These are phyloP conservation scores for Trachops cirrhosus DNA, from an alignment of 2,797 vertebrate genomes.

Conservation along the genomic window DNA sequence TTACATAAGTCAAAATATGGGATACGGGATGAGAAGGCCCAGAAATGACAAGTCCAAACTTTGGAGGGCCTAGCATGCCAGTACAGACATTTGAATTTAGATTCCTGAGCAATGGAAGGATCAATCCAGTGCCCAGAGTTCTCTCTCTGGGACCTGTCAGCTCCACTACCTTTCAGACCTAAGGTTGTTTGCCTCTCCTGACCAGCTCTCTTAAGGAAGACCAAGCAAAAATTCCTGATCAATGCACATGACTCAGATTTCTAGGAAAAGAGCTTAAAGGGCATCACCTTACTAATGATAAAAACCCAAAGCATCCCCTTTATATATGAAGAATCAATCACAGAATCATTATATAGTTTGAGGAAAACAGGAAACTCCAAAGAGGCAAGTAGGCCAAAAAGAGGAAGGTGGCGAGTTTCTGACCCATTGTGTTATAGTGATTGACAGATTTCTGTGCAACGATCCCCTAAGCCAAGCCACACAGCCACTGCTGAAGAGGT, in stretches of 20 bases:
- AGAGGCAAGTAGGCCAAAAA: background rate
- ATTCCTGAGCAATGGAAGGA: background rate
- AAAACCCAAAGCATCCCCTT: background rate
- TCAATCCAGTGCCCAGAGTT: background rate
- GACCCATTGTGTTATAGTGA: background rate
- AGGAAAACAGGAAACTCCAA: background rate
- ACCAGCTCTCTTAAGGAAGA: background rate
- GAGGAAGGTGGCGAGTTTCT: background rate
- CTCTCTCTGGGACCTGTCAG: background rate
- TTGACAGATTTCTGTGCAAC: background rate
- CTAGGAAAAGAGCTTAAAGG: background rate
- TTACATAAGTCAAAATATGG: background rate
- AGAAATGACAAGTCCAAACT: conserved; percentile 4
- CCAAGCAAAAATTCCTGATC: background rate
- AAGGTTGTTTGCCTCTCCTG: background rate
- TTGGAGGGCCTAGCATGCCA: background rate
- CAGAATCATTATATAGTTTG: background rate
- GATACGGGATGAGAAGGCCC: background rate
- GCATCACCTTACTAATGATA: background rate
- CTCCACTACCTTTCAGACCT: background rate
- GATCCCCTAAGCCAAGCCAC: background rate
- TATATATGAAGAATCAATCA: background rate
- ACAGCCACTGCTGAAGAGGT: background rate
- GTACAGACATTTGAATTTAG: background rate
- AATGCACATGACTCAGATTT: background rate